Percentiles rank a stretch among this genome's conserved stretches.
These are phyloP conservation scores for Xenopus tropicalis DNA, from an alignment of 2,113 vertebrate genomes.

Conservation along the genomic window UCB_Xtro_10.0 CM004449.2:102354001-102354500, in stretches of 20 bases:
- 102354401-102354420: not conserved
- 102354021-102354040: too few species aligned
- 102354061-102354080: too few species aligned
- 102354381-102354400: slow-evolving; percentile 6
- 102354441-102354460: not conserved
- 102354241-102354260: slow-evolving; percentile 4
- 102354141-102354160: not conserved
- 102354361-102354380: slow-evolving; percentile 13
- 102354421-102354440: slow-evolving; percentile 5
- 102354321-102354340: slow-evolving; percentile 2
- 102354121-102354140: not conserved
- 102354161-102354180: not conserved
- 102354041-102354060: too few species aligned
- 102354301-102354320: slow-evolving; percentile 14
- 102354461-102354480: not conserved
- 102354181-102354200: slow-evolving; percentile 2
- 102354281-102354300: slow-evolving; percentile 1
- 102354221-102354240: not conserved
- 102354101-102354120: not conserved
- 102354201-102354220: not conserved
- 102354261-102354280: slow-evolving; percentile 25
- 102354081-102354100: too few species aligned
- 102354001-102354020: too few species aligned
- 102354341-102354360: slow-evolving; percentile 7
- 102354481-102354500: not conserved